Base-by-base conservation (phyloP, 2,797 vertebrate species). In the Nyctibius grandis region DNA sequence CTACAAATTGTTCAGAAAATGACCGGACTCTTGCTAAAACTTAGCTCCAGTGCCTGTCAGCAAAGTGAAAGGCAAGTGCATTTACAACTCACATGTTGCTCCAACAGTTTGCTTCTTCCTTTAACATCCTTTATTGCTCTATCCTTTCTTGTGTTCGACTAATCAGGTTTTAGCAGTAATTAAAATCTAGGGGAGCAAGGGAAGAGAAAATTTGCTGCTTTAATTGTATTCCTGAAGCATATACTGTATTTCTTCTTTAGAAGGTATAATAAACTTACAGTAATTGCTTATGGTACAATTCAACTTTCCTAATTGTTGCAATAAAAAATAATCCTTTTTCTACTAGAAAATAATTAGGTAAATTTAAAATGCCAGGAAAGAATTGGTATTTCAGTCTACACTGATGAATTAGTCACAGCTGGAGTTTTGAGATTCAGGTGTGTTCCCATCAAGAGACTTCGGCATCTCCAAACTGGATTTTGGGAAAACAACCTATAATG, bases 1-100 rank as follows among this genome's bases (percentile, higher is more conserved):
- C 59, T 25, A 84, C n/a, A 73, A 63, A 86, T 56, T 63, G 73
- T 33, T 82, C 61, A 65, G 59, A 86, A 91, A 93, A 93, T 31
- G 34, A 76, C 61, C 5, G 16, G 12, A 26, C 57, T 88, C 38
- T 34, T 40, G 34, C 8, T 50, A 78, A 84, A 88, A 91, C 88
- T 72, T 47, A 90, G 36, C 17, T 93, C 18, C 7, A 12, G 8
- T 19, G 6, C 17, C 51, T 76, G 61, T 40, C 83, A 78, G 72
- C 61, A 65, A 69, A 15, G 11, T 17, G 29, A 90, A 88, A 84
- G 18, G 23, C 69, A 61, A 84, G 19, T 29, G 31, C 5, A 8
- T 51, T 93, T 65, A 73, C 45, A 57, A 9, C 22, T 75, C 19
- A 23, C 42, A 70, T 0, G 0, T 26, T 5, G 0, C 29, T 85